phyloP scores from a whole-genome alignment of 1,140 invertebrate species.

The Drosophila arawakana region DNA sequence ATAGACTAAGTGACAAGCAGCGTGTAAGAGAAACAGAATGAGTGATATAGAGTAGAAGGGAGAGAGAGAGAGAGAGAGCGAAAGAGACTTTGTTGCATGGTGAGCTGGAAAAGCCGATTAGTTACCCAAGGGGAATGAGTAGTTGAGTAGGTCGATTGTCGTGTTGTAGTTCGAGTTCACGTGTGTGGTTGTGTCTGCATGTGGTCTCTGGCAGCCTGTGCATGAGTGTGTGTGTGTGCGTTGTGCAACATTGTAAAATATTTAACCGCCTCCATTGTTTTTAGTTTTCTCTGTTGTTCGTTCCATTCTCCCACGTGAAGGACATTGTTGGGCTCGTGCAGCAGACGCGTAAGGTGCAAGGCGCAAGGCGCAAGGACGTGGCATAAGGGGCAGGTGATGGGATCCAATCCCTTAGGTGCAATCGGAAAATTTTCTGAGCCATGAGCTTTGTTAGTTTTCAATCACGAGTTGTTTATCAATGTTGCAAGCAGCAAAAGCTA shows the following conservation, averaged over 20 bases:
- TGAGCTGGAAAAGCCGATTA: slow-evolving; percentile 40
- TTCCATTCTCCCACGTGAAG: slow-evolving; percentile 21
- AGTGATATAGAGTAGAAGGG: background rate
- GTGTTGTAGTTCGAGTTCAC: too few species aligned
- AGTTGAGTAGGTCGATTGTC: background rate
- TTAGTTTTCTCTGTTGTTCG: slow-evolving; percentile 31
- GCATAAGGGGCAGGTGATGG: too few species aligned
- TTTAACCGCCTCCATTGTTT: slow-evolving; percentile 61
- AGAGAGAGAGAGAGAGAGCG: background rate
- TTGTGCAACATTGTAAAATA: slow-evolving; percentile 49
- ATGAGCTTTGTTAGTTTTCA: slow-evolving; percentile 77
- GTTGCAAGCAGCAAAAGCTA: slow-evolving; percentile 69
- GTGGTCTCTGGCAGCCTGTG: background rate
- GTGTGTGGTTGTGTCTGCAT: background rate
- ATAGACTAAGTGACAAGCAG: background rate
- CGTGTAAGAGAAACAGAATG: background rate
- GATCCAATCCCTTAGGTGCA: slow-evolving; percentile 48
- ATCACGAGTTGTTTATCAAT: slow-evolving; percentile 77
- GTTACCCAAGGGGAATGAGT: slow-evolving; percentile 27
- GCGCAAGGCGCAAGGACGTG: too few species aligned
- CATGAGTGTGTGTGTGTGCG: slow-evolving; percentile 13
- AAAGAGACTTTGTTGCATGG: slow-evolving; percentile 5
- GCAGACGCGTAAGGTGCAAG: too few species aligned
- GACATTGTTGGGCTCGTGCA: background rate
- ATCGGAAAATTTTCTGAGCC: slow-evolving; percentile 62